Conservation (phyloP, 2,797 vertebrate species). For the Carduelis carduelis region DNA sequence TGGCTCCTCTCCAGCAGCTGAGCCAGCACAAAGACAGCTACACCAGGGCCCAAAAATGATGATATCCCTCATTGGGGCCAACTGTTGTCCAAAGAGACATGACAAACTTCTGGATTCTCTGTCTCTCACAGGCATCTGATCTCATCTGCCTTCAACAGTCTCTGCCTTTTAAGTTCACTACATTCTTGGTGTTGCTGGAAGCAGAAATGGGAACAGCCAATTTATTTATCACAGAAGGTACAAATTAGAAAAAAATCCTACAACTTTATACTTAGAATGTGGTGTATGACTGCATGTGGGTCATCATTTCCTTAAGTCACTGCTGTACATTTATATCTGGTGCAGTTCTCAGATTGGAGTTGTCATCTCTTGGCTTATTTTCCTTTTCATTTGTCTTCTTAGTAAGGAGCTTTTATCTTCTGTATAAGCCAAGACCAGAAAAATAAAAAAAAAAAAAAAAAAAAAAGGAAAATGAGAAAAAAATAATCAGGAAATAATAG, state of each 20-base stretch:
- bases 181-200: neutral
- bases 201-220: neutral
- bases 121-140: neutral
- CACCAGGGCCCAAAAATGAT: neutral
- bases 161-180: neutral
- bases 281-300: neutral
- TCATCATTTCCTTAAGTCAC: neutral
- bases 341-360: neutral
- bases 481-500: conserved; percentile 5
- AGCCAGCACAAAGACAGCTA: conserved; percentile 18
- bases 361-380: conserved; percentile 18
- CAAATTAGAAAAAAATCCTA: neutral
- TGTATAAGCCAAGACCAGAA: neutral
- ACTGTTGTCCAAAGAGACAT: neutral
- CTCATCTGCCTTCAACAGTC: neutral
- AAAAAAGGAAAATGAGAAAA: neutral
- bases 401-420: neutral
- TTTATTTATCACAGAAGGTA: neutral
- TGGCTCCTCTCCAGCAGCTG: conserved; percentile 40
- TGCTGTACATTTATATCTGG: neutral
- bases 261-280: neutral
- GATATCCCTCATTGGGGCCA: neutral
- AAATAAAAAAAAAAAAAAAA: neutral
- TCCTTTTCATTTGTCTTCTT: neutral
- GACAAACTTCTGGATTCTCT: neutral